Evolutionary conservation across 2,888 invertebrate genomes (phyloP).

Genomic region (Alloscopus bannaensis): DNA sequence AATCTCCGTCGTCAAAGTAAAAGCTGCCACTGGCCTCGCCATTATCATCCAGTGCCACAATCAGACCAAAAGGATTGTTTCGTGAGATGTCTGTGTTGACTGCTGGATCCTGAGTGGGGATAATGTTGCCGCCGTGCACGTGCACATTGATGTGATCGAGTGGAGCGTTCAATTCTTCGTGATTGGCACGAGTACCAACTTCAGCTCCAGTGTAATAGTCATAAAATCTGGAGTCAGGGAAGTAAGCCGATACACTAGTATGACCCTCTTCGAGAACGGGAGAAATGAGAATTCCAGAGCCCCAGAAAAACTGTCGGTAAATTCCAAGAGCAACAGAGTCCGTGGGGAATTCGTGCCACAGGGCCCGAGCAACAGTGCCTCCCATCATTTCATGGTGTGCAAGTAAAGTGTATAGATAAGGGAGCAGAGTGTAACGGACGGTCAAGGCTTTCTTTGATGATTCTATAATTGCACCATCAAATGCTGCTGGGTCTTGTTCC

Average conservation of each 20-base stretch:
- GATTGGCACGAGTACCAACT: slow-evolving; percentile 73
- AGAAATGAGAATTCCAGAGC: slow-evolving; percentile 82
- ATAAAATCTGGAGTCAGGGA: slow-evolving; percentile 84
- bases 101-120: slow-evolving; percentile 82
- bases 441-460: slow-evolving; percentile 69
- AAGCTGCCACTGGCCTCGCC: slow-evolving; percentile 71
- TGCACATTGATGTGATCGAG: slow-evolving; percentile 81
- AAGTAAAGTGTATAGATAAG: slow-evolving; percentile 77
- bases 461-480: slow-evolving; percentile 76
- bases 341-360: slow-evolving; percentile 79
- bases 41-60: slow-evolving; percentile 72
- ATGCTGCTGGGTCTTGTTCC: slow-evolving; percentile 60
- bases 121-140: slow-evolving; percentile 82
- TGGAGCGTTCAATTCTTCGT: slow-evolving; percentile 79
- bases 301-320: slow-evolving; percentile 88
- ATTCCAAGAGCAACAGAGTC: slow-evolving; percentile 81
- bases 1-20: slow-evolving; percentile 74
- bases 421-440: slow-evolving; percentile 76
- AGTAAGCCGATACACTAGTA: slow-evolving; percentile 78
- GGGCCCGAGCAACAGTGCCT: slow-evolving; percentile 85
- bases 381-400: slow-evolving; percentile 82
- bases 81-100: slow-evolving; percentile 78
- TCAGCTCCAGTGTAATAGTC: slow-evolving; percentile 76
- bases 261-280: slow-evolving; percentile 81
- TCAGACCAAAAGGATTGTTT: slow-evolving; percentile 53